Conservation (phyloP, 2,797 vertebrate species). For the Momotus momota region DNA sequence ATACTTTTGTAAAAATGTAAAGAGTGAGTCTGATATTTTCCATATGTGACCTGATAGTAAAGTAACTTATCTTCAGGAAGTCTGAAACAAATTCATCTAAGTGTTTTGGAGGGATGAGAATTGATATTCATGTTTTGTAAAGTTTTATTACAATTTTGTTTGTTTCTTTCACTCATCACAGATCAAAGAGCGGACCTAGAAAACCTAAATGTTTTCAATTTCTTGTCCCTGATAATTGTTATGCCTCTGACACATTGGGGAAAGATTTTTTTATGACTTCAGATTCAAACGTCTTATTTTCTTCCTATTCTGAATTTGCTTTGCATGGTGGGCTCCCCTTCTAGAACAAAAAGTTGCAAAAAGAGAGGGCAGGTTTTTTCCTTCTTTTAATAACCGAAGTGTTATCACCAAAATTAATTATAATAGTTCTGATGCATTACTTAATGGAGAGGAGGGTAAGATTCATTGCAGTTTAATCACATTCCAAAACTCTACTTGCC, state of each 20-base stretch:
- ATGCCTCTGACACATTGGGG: not conserved
- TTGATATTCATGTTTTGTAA: not conserved
- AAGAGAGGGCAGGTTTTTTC: not conserved
- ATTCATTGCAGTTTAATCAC: not conserved
- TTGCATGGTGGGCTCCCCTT: not conserved
- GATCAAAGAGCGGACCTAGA: not conserved
- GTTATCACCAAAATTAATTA: not conserved
- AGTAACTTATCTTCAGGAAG: constrained; percentile 4
- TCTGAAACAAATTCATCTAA: constrained; percentile 24
- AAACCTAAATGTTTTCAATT: not conserved
- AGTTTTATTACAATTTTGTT: not conserved
- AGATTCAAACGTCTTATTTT: not conserved
- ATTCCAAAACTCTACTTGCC: not conserved
- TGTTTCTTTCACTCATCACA: not conserved
- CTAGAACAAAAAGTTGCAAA: not conserved
- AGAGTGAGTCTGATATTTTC: constrained; percentile 32
- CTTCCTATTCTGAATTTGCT: not conserved
- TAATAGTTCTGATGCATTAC: not conserved
- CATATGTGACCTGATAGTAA: constrained; percentile 28
- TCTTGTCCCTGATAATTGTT: not conserved
- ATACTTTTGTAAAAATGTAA: not conserved
- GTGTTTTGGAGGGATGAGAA: constrained; percentile 10
- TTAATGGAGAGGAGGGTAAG: not conserved
- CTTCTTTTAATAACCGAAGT: not conserved
- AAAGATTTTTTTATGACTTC: not conserved